Conservation (phyloP, 2,888 invertebrate genomes). For the Congeria kusceri region DNA sequence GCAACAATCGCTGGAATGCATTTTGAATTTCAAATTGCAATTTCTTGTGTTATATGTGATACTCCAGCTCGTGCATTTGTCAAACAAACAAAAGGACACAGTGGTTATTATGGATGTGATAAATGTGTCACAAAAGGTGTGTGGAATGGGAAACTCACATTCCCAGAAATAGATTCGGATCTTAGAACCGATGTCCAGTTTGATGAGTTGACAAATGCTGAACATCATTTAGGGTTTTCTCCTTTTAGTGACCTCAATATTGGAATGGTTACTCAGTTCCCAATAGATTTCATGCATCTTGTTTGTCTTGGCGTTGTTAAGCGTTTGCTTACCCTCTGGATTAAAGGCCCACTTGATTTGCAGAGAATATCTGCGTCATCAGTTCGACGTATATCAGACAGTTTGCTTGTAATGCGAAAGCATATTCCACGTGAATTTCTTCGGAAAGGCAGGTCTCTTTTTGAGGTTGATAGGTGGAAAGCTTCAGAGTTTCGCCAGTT, state of each 20-base stretch:
- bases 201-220: conserved; percentile 51
- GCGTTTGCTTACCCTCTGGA: conserved; percentile 60
- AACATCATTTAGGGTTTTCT: conserved; percentile 65
- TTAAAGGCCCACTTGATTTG: conserved; percentile 51
- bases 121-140: conserved; percentile 65
- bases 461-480: conserved; percentile 72
- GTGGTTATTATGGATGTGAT: conserved; percentile 78
- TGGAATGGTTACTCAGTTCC: conserved; percentile 69
- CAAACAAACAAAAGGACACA: conserved; percentile 72
- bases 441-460: conserved; percentile 63
- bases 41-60: too few relatives aligned
- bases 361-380: not conserved
- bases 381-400: conserved; percentile 50
- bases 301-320: conserved; percentile 76
- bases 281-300: conserved; percentile 81
- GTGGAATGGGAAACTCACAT: conserved; percentile 50
- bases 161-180: conserved; percentile 36
- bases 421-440: conserved; percentile 68
- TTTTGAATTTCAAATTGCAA: too few relatives aligned
- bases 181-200: conserved; percentile 57
- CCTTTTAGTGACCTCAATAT: conserved; percentile 54
- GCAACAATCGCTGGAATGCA: too few relatives aligned
- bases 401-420: conserved; percentile 24
- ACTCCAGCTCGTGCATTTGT: conserved; percentile 27
- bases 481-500: conserved; percentile 76